Percentiles rank a stretch among this genome's conserved stretches.
phyloP scores from a whole-genome alignment of 2,888 invertebrate genomes.

The Thecocarcelia acutangulata region DNA sequence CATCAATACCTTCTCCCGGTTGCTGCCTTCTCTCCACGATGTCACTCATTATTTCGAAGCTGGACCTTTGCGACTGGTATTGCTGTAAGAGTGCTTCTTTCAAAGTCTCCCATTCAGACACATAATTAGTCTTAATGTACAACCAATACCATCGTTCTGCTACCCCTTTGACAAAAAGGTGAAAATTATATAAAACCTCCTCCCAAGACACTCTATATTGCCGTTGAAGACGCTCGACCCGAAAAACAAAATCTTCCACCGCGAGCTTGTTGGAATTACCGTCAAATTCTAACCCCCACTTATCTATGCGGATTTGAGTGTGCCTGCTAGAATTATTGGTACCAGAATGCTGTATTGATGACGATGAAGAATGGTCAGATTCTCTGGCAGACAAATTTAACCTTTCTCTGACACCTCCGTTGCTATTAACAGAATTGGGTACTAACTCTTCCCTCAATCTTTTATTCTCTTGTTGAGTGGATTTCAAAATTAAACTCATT shows the following conservation, averaged over 20 bases:
- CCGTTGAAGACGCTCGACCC: not conserved
- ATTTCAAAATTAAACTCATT: no score
- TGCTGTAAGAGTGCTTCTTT: not conserved
- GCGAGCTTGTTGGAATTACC: no score
- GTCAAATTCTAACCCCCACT: no score
- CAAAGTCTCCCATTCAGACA: not conserved
- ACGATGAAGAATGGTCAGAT: not conserved
- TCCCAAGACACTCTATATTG: not conserved
- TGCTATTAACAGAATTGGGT: not conserved
- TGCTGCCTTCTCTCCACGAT: not conserved
- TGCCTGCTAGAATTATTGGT: not conserved
- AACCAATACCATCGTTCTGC: slow-evolving; percentile 10
- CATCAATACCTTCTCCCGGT: slow-evolving; percentile 19
- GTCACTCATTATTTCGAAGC: slow-evolving; percentile 8
- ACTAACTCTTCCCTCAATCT: not conserved
- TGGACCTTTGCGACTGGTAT: not conserved
- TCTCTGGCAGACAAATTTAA: not conserved
- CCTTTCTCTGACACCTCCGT: not conserved
- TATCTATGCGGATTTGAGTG: not conserved
- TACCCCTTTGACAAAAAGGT: not conserved
- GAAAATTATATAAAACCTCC: not conserved
- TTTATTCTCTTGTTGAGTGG: slow-evolving; percentile 4
- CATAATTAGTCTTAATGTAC: not conserved
- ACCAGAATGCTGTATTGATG: not conserved
- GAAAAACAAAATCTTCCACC: no score